Conservation (phyloP, 2,113 vertebrate species). For the Odontophorus gujanensis region DNA sequence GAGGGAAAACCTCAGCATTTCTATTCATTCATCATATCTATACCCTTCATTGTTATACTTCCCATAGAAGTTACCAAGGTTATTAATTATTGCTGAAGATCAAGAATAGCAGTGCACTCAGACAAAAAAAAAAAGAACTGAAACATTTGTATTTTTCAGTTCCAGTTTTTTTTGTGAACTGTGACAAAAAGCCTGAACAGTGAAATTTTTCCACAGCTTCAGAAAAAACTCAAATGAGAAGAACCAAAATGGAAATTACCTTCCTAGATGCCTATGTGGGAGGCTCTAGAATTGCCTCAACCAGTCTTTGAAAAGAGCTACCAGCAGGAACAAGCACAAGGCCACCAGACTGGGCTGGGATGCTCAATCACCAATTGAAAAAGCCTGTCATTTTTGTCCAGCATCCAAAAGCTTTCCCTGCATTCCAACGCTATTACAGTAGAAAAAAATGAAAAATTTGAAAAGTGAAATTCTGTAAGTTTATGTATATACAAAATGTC, state of each 20-base stretch:
- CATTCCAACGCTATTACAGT: neutral
- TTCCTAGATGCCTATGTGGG: neutral
- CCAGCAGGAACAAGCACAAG: fast-evolving
- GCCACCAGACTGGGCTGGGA: fast-evolving
- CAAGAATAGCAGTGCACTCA: neutral
- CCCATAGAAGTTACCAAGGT: neutral
- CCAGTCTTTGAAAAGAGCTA: neutral
- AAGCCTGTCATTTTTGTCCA: neutral
- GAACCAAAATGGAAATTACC: neutral
- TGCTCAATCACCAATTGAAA: neutral
- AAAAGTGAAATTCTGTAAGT: neutral
- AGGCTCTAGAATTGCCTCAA: neutral
- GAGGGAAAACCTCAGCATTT: neutral
- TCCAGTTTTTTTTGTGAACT: neutral
- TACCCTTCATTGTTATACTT: neutral
- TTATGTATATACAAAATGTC: neutral
- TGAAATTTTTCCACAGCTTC: neutral
- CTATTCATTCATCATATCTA: neutral
- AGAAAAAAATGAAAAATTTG: neutral
- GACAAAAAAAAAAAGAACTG: neutral
- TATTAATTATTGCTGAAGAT: neutral
- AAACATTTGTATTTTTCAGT: neutral
- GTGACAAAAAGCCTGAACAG: neutral
- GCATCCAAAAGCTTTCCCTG: neutral
- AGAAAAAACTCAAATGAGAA: neutral